Evolutionary conservation across 2,888 invertebrate genomes (phyloP).

Genomic region (Idaea aversata): DNA sequence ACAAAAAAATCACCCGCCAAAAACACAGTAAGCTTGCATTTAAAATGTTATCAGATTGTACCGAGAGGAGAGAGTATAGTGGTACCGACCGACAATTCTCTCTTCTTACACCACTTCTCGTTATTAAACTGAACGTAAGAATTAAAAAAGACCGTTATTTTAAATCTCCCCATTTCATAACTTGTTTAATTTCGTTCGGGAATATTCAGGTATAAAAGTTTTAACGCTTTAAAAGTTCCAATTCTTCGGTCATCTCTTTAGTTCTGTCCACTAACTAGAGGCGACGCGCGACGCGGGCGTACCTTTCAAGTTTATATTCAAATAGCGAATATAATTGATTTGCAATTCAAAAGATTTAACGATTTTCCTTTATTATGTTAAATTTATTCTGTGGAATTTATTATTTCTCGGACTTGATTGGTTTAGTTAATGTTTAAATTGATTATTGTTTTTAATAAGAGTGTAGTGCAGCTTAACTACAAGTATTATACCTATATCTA

Average conservation of each 20-base stretch:
- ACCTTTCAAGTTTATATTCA: constrained; percentile 9
- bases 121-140: constrained; percentile 48
- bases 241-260: constrained; percentile 35
- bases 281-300: not conserved
- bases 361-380: constrained; percentile 1
- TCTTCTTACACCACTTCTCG: constrained; percentile 40
- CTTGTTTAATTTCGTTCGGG: constrained; percentile 59
- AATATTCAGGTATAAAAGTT: constrained; percentile 55
- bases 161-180: constrained; percentile 53
- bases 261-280: constrained; percentile 20
- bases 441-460: not conserved
- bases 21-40: not conserved
- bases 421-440: not conserved
- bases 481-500: not conserved
- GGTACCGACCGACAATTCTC: not conserved
- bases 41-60: not conserved
- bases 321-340: constrained; percentile 18
- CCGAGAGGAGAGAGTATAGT: too few relatives aligned
- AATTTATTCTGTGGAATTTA: not conserved
- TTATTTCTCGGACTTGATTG: not conserved
- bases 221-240: constrained; percentile 40
- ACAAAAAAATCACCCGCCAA: not conserved
- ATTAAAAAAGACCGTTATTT: constrained; percentile 38
- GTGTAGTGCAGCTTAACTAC: not conserved
- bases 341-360: constrained; percentile 6